Conservation (phyloP, 2,113 vertebrate species). For the Bubo blakistoni region DNA sequence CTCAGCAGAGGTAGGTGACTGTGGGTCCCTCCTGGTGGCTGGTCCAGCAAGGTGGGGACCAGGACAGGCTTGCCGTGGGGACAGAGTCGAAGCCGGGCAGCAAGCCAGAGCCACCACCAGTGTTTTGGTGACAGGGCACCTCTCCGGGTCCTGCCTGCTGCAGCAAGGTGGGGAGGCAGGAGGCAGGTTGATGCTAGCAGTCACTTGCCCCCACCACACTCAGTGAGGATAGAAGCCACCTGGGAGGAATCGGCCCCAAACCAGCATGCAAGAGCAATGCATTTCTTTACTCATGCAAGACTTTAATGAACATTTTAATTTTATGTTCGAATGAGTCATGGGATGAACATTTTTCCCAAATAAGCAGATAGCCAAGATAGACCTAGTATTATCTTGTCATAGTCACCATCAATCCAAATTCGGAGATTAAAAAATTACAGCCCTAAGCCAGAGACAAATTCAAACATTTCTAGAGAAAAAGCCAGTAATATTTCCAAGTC, state of each 20-base stretch:
- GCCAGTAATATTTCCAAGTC: background rate
- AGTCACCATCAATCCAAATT: background rate
- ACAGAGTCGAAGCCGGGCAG: background rate
- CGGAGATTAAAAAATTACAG: background rate
- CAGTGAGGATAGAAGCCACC: background rate
- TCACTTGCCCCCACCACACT: background rate
- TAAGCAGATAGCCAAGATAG: background rate
- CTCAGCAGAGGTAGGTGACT: background rate
- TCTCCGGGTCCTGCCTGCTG: background rate
- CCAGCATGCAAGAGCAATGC: background rate
- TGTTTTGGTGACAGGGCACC: background rate
- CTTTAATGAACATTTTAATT: background rate
- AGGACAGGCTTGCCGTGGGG: background rate
- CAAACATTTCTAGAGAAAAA: background rate
- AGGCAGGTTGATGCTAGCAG: background rate
- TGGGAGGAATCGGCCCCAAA: background rate
- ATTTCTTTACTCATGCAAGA: background rate
- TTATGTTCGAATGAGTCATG: background rate
- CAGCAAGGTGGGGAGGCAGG: background rate
- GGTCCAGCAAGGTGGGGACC: background rate
- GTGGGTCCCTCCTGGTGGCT: accelerated
- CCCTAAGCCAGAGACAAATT: background rate
- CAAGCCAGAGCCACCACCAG: background rate
- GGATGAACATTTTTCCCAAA: background rate
- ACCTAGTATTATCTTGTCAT: background rate